phyloP scores from a whole-genome alignment of 2,888 invertebrate genomes.

The Nudaria mundana region DNA sequence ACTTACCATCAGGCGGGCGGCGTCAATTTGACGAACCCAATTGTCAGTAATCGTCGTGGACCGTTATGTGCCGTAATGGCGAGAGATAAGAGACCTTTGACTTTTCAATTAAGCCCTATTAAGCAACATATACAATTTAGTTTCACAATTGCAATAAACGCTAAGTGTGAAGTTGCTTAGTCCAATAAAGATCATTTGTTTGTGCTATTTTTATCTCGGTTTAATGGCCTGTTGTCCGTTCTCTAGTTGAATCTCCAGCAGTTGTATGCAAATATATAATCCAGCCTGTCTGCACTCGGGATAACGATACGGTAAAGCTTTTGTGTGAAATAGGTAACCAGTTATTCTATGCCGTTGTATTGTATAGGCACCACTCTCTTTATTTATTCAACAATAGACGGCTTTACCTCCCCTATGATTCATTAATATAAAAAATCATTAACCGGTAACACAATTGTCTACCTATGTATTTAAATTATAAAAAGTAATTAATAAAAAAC shows the following conservation, averaged over 20 bases:
- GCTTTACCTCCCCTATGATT: slow-evolving; percentile 26
- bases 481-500: slow-evolving; percentile 27
- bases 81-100: slow-evolving; percentile 50
- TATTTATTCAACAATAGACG: slow-evolving; percentile 15
- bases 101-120: slow-evolving; percentile 55
- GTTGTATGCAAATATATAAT: slow-evolving; percentile 55
- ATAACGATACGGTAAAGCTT: slow-evolving; percentile 38
- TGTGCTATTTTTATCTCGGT: slow-evolving; percentile 41
- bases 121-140: slow-evolving; percentile 44
- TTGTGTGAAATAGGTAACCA: slow-evolving; percentile 31
- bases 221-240: slow-evolving; percentile 33
- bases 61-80: slow-evolving; percentile 28
- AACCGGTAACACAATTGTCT: slow-evolving; percentile 25
- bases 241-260: slow-evolving; percentile 40
- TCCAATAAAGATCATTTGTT: slow-evolving; percentile 31
- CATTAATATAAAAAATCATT: slow-evolving; percentile 17
- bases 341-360: slow-evolving; percentile 13
- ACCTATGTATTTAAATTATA: slow-evolving; percentile 24
- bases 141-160: slow-evolving; percentile 39
- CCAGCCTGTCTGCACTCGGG: slow-evolving; percentile 51
- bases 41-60: slow-evolving; percentile 37
- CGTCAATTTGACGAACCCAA: no score
- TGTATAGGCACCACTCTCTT: slow-evolving; percentile 15
- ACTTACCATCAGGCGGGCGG: no score
- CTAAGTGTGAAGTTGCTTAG: slow-evolving; percentile 32